Conservation (phyloP, 2,797 vertebrate species). For the Parauchenoglanis ngamensis region DNA sequence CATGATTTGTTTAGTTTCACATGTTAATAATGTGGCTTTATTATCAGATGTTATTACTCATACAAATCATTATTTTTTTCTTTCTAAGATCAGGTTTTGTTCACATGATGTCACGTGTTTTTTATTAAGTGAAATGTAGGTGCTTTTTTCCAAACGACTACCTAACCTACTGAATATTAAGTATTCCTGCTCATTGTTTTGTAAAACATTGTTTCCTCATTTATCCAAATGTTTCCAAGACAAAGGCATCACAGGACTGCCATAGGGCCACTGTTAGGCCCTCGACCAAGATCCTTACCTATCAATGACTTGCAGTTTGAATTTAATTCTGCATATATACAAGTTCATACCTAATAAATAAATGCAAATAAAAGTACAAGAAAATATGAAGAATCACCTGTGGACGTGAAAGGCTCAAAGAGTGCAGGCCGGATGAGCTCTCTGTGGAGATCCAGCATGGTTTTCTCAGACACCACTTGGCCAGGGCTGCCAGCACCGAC, state of each 20-base stretch:
- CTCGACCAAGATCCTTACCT: too few species aligned
- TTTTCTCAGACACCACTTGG: conserved; percentile 44
- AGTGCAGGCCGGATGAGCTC: conserved; percentile 61
- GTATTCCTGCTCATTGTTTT: background rate
- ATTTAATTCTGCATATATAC: background rate
- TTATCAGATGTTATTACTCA: background rate
- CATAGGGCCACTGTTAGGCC: background rate
- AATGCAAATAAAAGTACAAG: background rate
- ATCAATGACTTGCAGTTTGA: background rate
- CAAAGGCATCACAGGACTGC: background rate
- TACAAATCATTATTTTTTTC: background rate
- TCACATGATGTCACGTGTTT: background rate
- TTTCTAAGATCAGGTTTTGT: background rate
- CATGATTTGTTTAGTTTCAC: background rate
- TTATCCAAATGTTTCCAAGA: background rate
- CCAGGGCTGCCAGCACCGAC: conserved; percentile 61
- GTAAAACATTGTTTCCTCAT: background rate
- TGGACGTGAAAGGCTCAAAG: conserved; percentile 72
- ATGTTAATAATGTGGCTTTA: background rate
- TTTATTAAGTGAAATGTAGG: background rate
- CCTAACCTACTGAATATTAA: background rate
- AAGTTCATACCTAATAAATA: background rate
- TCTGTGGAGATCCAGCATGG: conserved; percentile 75
- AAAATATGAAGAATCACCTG: conserved; percentile 64
- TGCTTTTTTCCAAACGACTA: background rate